phyloP scores from a whole-genome alignment of 2,797 vertebrate species.

The Rhincodon typus region DNA sequence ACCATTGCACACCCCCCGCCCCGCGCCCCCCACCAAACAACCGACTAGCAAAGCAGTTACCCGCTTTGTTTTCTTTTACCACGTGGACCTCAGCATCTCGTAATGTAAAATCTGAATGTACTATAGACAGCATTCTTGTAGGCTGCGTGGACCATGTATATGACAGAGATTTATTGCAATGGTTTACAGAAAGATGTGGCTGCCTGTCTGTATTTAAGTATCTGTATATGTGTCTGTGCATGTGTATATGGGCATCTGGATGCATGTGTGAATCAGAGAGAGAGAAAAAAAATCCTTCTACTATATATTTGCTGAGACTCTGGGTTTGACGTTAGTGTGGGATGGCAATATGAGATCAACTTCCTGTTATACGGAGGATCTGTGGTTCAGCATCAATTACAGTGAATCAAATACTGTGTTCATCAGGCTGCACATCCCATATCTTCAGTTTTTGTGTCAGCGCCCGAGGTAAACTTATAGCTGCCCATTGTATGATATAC shows the following conservation, averaged over 20 bases:
- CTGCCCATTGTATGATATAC: background rate
- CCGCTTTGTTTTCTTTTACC: background rate
- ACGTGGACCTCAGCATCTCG: background rate
- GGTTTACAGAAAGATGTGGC: background rate
- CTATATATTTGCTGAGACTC: background rate
- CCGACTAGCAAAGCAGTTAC: background rate
- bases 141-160: background rate
- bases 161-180: background rate
- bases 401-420: background rate
- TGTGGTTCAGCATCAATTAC: background rate
- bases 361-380: background rate
- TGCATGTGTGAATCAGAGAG: background rate
- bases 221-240: background rate
- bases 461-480: background rate
- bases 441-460: background rate
- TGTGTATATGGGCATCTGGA: background rate
- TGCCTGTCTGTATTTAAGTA: background rate
- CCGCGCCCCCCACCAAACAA: background rate
- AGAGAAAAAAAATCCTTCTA: background rate
- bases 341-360: background rate
- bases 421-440: background rate
- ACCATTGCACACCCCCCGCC: too few relatives aligned
- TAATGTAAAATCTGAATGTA: background rate
- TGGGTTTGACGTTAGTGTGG: background rate
- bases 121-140: background rate